Base-by-base conservation (phyloP, 2,888 invertebrate genomes). In the Dione juno region DNA sequence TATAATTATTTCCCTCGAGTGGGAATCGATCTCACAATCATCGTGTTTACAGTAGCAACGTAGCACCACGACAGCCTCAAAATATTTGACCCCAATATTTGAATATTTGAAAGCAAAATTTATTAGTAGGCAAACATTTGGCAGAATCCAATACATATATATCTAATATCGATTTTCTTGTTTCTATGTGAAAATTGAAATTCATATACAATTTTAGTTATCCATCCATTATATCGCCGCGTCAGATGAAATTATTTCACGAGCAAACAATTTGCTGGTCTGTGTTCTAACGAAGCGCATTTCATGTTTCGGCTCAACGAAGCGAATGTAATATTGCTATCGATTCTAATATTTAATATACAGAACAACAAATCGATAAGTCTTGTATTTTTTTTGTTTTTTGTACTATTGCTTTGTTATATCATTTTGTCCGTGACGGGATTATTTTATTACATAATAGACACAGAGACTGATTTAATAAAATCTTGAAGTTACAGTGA, bases 301-400 rank as follows among this genome's bases (percentile, higher is more conserved):
- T 69, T 66, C 66, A 64, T 37, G n/a, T 72, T 70, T 43, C 72
- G 45, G 70, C 28, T 41, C 72, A 70, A 43, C 41, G 72, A 50
- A 69, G 69, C 72, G 63, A 57, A 8, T 10, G 16, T 66, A 66
- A 72, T 66, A 28, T 45, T 59, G 54, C 52, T 63, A 66, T 63
- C 63, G 63, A 48, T 66, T 45, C 19, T 7, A 3, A 43, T 40
- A 61, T 54, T 66, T 48, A 58, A 59, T 64, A 71, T 64, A 53
- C 19, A 50, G 6, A 41, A 65, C 35, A 28, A 52, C 19, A 41
- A 19, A 48, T 65, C 37, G 35, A 68, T 65, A 45, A 37, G 37
- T 35, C 28, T 14, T 14, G 28, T n/a, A 13, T 8, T 54, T 0
- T 8, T 35, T n/a, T 37, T 54, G 6, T 35, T 10, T 37, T n/a